phyloP scores from a whole-genome alignment of 2,888 invertebrate genomes.

The Macrophya annulata region DNA sequence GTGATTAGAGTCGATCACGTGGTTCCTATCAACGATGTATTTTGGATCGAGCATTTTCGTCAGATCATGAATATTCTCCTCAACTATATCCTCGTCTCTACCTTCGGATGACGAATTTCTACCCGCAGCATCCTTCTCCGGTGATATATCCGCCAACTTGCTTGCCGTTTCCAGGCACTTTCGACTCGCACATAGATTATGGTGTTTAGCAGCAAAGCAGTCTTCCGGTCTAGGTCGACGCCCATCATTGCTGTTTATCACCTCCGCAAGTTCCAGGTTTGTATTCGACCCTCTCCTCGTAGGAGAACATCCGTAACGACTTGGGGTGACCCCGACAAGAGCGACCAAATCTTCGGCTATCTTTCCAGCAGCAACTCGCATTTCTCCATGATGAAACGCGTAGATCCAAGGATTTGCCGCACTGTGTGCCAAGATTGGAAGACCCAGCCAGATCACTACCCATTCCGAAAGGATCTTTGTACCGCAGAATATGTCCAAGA shows the following conservation, averaged over 20 bases:
- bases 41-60: slow-evolving; percentile 76
- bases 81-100: slow-evolving; percentile 68
- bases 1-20: slow-evolving; percentile 75
- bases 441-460: slow-evolving; percentile 82
- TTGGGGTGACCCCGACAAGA: slow-evolving; percentile 75
- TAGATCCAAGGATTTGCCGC: slow-evolving; percentile 86
- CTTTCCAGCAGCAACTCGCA: slow-evolving; percentile 82
- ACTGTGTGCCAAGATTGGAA: slow-evolving; percentile 83
- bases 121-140: slow-evolving; percentile 67
- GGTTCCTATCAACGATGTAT: slow-evolving; percentile 73
- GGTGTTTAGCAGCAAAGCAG: slow-evolving; percentile 73
- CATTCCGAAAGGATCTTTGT: slow-evolving; percentile 81
- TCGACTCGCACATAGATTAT: slow-evolving; percentile 66
- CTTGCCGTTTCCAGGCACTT: slow-evolving; percentile 68
- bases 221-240: slow-evolving; percentile 72
- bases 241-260: slow-evolving; percentile 71
- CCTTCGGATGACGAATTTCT: slow-evolving; percentile 64
- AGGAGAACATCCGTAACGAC: slow-evolving; percentile 75
- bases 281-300: slow-evolving; percentile 72
- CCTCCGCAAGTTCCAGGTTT: slow-evolving; percentile 73
- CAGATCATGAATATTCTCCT: slow-evolving; percentile 74
- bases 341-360: slow-evolving; percentile 81
- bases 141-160: slow-evolving; percentile 71
- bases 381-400: slow-evolving; percentile 84
- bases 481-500: slow-evolving; percentile 81